A percentile compares a stretch with the other conserved stretches of the same genome.
Evolutionary conservation across 2,888 invertebrate species (phyloP).

Genomic region (Danaus chrysippus): DNA sequence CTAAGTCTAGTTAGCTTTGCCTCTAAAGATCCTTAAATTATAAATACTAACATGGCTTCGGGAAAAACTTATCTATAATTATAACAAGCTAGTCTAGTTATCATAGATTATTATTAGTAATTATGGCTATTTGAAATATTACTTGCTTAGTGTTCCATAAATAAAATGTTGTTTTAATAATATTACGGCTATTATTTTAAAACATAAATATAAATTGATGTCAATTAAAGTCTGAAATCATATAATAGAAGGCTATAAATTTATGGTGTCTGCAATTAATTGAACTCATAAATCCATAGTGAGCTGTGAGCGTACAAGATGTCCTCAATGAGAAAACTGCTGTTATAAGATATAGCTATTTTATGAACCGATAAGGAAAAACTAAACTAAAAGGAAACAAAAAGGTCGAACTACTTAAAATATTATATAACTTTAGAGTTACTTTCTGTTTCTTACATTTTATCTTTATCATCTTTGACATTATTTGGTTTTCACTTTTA

Average conservation of each 20-base stretch:
- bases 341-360: not conserved
- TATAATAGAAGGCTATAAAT: conserved; percentile 4
- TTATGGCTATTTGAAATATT: no score
- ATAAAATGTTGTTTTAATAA: no score
- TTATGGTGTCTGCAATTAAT: not conserved
- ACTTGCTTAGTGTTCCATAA: no score
- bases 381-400: conserved; percentile 1
- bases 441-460: not conserved
- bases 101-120: no score
- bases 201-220: not conserved
- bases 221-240: not conserved
- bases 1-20: no score
- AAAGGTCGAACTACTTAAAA: not conserved
- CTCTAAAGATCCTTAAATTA: no score
- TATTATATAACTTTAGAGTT: not conserved
- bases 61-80: no score
- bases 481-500: no score
- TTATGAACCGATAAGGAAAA: conserved; percentile 3
- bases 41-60: no score
- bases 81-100: no score
- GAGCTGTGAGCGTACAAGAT: not conserved
- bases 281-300: conserved; percentile 1
- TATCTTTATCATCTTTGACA: not conserved
- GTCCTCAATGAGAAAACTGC: not conserved
- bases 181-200: not conserved